phyloP scores from a whole-genome alignment of 2,113 vertebrate species.

The Pristiophorus japonicus region DNA sequence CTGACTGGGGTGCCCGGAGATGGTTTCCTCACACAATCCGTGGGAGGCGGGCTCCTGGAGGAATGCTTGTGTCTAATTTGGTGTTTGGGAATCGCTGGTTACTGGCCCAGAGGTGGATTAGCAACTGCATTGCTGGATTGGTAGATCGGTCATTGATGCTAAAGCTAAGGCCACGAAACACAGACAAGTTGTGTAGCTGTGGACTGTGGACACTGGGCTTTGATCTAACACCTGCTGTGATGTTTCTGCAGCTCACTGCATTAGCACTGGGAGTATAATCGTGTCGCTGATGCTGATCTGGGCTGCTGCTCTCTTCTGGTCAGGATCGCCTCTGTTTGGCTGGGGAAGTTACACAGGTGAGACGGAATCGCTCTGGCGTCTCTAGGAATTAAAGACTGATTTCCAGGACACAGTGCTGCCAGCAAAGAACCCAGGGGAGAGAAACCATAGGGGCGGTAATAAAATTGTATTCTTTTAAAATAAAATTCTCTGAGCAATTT shows the following conservation, averaged over 20 bases:
- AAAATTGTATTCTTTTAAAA: not conserved
- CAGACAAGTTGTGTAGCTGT: not conserved
- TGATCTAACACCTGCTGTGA: not conserved
- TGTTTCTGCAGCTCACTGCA: slow-evolving; percentile 61
- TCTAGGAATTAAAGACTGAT: not conserved
- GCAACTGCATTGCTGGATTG: not conserved
- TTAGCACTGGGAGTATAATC: slow-evolving; percentile 63
- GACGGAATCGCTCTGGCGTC: not conserved
- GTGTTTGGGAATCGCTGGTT: not conserved
- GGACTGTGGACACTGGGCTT: not conserved
- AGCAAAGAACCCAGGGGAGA: not conserved
- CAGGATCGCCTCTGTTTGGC: slow-evolving; percentile 69
- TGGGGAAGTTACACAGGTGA: slow-evolving; percentile 84
- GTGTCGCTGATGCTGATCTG: slow-evolving; percentile 70
- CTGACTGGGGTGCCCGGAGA: not conserved
- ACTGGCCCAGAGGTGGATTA: not conserved
- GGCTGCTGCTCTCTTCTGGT: slow-evolving; percentile 75
- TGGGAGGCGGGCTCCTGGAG: not conserved
- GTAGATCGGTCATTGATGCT: too few species aligned
- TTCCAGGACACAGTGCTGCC: not conserved
- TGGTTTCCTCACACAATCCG: not conserved
- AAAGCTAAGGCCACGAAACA: not conserved
- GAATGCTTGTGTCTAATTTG: not conserved
- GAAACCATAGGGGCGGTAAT: not conserved
- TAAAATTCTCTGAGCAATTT: not conserved